Conservation (phyloP, 35 echinoderm and acorn worm species). For the Diadema setosum region DNA sequence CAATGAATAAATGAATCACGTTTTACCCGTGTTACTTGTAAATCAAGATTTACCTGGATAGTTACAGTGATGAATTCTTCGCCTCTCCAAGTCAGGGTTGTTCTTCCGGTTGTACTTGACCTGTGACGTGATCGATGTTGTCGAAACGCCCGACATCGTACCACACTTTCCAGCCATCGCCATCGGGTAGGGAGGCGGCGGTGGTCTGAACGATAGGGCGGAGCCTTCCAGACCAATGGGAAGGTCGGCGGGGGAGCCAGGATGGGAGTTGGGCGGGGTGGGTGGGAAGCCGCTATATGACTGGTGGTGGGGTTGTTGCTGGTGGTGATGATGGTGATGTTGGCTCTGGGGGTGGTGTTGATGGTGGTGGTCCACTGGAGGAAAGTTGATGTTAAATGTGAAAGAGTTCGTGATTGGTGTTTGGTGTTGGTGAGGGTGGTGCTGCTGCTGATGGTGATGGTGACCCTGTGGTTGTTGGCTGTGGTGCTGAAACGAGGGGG, state of each 20-base stretch:
- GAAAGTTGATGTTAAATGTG: neutral
- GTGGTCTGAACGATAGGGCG: conserved; percentile 28
- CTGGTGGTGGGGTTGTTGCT: conserved; percentile 12
- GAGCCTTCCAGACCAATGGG: conserved; percentile 18
- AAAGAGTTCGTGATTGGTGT: conserved; percentile 1
- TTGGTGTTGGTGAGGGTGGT: neutral
- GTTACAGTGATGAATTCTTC: conserved; percentile 86
- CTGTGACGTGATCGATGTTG: neutral
- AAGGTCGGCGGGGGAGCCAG: conserved; percentile 82
- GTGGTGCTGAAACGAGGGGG: neutral
- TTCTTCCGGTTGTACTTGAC: conserved; percentile 91
- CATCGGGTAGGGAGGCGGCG: conserved; percentile 83
- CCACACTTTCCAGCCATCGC: conserved; percentile 49
- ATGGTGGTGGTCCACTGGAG: neutral
- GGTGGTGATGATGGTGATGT: neutral
- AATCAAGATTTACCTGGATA: conserved; percentile 75
- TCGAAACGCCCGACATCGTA: neutral
- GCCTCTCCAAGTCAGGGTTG: conserved; percentile 94
- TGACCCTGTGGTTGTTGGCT: neutral
- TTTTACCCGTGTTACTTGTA: too few relatives aligned
- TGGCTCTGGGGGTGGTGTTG: neutral
- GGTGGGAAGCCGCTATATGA: conserved; percentile 55
- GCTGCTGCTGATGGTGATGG: neutral
- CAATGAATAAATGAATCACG: too few relatives aligned
- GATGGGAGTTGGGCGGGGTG: conserved; percentile 88